Percentiles rank a stretch among this genome's conserved stretches.
phyloP scores from a whole-genome alignment of 2,888 invertebrate species.

The Sminthurides aquaticus region DNA sequence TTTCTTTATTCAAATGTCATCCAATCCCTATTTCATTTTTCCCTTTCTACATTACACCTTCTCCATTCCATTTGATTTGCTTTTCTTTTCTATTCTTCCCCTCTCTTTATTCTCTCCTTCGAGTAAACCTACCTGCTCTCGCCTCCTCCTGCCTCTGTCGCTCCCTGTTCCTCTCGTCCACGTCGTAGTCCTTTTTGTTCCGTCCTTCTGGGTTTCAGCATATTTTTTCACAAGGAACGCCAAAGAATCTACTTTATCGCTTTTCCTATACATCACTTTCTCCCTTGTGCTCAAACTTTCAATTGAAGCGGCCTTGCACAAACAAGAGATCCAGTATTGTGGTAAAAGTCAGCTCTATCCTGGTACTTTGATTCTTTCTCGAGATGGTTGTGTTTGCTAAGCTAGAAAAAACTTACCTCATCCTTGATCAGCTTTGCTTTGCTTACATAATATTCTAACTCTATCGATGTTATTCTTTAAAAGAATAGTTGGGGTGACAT shows the following conservation, averaged over 20 bases:
- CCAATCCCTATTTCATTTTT: conserved; percentile 23
- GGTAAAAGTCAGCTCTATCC: too few relatives aligned
- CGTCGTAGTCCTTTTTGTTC: neutral
- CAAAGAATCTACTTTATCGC: neutral
- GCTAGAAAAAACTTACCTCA: too few relatives aligned
- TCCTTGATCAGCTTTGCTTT: too few relatives aligned
- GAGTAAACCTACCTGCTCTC: conserved; percentile 5
- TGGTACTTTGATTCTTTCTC: too few relatives aligned
- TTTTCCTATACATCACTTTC: neutral
- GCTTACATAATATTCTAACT: too few relatives aligned
- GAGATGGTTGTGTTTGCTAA: neutral
- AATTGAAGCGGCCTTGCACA: too few relatives aligned
- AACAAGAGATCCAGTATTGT: too few relatives aligned
- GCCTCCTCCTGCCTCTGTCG: too few relatives aligned
- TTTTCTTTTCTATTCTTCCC: conserved; percentile 9
- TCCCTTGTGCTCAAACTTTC: too few relatives aligned
- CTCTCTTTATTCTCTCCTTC: neutral
- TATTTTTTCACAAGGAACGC: neutral
- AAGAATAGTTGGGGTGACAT: too few relatives aligned
- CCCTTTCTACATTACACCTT: conserved; percentile 14
- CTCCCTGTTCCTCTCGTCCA: too few relatives aligned
- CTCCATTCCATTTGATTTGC: conserved; percentile 18
- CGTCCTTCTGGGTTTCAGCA: neutral
- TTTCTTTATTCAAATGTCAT: conserved; percentile 31
- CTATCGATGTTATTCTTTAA: too few relatives aligned